These are phyloP conservation scores for Etheostoma perlongum DNA, from an alignment of 2,797 vertebrate genomes.

Conservation along the genomic window DNA sequence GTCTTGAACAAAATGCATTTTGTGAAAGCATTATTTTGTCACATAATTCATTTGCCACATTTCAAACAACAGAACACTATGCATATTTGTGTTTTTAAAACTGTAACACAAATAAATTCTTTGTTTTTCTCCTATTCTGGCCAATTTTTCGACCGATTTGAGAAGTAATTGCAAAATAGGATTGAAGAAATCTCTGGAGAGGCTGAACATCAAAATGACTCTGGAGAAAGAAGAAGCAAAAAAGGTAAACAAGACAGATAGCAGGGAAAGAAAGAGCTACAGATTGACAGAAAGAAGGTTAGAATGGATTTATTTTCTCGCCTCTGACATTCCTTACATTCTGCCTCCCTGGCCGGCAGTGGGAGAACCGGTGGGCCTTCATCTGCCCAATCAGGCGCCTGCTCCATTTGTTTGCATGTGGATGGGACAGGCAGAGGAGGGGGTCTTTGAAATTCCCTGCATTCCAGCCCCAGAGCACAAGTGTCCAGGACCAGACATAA, in stretches of 20 bases:
- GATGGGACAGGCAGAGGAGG: constrained; percentile 76
- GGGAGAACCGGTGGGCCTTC: constrained; percentile 79
- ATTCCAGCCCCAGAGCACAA: constrained; percentile 84
- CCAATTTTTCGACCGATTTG: constrained; percentile 34
- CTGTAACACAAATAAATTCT: constrained; percentile 82
- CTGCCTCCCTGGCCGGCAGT: constrained; percentile 74
- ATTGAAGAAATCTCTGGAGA: constrained; percentile 1
- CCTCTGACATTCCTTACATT: constrained; percentile 83
- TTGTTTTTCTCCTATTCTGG: constrained; percentile 59
- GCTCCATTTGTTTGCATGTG: constrained; percentile 80
- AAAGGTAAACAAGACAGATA: constrained; percentile 17
- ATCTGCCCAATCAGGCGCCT: constrained; percentile 76
- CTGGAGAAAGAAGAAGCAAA: not conserved
- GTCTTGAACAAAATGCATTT: constrained; percentile 56
- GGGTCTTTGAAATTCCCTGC: constrained; percentile 81
- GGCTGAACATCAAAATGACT: not conserved
- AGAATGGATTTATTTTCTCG: constrained; percentile 69
- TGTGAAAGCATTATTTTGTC: constrained; percentile 71
- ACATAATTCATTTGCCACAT: constrained; percentile 63
- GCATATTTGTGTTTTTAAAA: constrained; percentile 80
- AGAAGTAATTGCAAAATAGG: not conserved
- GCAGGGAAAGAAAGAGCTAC: constrained; percentile 13
- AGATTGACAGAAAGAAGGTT: constrained; percentile 42
- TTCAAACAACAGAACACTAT: constrained; percentile 71
- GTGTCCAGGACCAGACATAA: constrained; percentile 83